Conservation (phyloP, 2,113 vertebrate species). For the Chaenocephalus aceratus region DNA sequence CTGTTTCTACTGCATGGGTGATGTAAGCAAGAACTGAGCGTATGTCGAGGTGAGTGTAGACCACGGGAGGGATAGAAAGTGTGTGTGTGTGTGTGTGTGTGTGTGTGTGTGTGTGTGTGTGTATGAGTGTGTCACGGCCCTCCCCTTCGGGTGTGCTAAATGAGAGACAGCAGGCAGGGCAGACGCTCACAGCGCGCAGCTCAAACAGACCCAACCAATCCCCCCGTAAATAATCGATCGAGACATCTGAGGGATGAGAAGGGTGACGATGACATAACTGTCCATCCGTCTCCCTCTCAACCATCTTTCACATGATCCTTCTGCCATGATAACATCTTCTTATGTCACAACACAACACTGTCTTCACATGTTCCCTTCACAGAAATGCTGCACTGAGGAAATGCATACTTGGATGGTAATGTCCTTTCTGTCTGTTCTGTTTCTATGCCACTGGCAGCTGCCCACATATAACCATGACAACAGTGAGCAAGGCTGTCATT, state of each 20-base stretch:
- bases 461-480: slow-evolving; percentile 68
- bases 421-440: background rate
- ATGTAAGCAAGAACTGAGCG: slow-evolving; percentile 67
- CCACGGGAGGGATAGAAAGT: slow-evolving; percentile 27
- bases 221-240: slow-evolving; percentile 61
- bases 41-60: slow-evolving; percentile 60
- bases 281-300: background rate
- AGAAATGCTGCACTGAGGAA: slow-evolving; percentile 1
- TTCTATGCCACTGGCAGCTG: slow-evolving; percentile 11
- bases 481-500: slow-evolving; percentile 29
- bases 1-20: slow-evolving; percentile 61
- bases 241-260: slow-evolving; percentile 11
- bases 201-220: slow-evolving; percentile 80
- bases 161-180: slow-evolving; percentile 80
- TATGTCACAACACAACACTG: background rate
- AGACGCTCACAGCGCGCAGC: slow-evolving; percentile 65
- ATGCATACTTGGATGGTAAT: slow-evolving; percentile 1
- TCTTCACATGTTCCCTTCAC: background rate
- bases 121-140: slow-evolving; percentile 64
- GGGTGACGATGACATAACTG: background rate
- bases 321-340: background rate
- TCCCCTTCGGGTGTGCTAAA: slow-evolving; percentile 73
- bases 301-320: background rate
- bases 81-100: slow-evolving; percentile 39
- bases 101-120: slow-evolving; percentile 43